A percentile compares a stretch with the other conserved stretches of the same genome.
These are phyloP conservation scores for Loris lydekkerianus DNA, from an alignment of 2,797 vertebrate genomes.

Conservation along the genomic window DNA sequence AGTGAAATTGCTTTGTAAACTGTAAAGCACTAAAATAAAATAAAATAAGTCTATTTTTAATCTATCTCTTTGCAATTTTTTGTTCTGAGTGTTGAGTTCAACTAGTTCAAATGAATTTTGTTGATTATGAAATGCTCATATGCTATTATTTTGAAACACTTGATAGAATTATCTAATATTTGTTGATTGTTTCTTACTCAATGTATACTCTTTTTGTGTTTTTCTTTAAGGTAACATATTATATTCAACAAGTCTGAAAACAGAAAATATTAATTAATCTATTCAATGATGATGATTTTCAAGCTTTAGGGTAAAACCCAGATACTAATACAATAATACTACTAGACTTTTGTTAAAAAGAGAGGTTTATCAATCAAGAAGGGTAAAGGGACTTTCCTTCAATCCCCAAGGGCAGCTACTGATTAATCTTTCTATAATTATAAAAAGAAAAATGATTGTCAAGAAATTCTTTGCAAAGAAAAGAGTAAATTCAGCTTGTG, in stretches of 20 bases:
- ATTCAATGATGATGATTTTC: not conserved
- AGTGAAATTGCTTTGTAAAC: not conserved
- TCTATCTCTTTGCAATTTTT: not conserved
- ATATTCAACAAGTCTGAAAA: not conserved
- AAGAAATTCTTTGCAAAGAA: not conserved
- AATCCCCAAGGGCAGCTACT: not conserved
- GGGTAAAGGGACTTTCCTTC: not conserved
- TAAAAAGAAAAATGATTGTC: not conserved
- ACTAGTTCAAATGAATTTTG: not conserved
- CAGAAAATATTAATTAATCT: not conserved
- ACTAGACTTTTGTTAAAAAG: not conserved
- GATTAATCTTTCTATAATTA: not conserved
- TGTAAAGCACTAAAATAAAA: not conserved
- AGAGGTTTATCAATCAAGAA: not conserved
- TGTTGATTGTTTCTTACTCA: not conserved
- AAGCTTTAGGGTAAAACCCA: not conserved
- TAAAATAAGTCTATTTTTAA: not conserved
- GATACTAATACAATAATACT: not conserved
- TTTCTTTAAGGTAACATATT: not conserved
- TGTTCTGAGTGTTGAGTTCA: not conserved
- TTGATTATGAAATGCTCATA: not conserved
- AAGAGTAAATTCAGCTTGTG: not conserved
- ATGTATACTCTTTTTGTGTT: not conserved
- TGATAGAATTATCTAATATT: not conserved
- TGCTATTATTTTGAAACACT: slow-evolving; percentile 4